These are phyloP conservation scores for Tenthredo distinguenda DNA, from an alignment of 2,888 invertebrate genomes.

Conservation along the genomic window DNA sequence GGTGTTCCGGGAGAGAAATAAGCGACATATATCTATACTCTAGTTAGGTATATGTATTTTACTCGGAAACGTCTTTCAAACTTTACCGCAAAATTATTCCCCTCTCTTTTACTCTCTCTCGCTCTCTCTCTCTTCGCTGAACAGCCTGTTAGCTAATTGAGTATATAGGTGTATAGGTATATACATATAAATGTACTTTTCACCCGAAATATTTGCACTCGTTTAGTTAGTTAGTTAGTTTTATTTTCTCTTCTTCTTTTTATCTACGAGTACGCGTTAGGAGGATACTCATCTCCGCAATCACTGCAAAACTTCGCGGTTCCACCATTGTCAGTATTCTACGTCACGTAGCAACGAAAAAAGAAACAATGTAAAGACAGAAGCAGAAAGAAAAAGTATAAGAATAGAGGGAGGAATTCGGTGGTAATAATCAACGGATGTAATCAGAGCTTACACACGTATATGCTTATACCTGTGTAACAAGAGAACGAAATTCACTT, in stretches of 20 bases:
- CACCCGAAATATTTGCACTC: neutral
- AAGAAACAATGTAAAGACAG: conserved; percentile 9
- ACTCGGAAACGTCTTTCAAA: conserved; percentile 23
- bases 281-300: neutral
- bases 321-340: conserved; percentile 13
- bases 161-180: neutral
- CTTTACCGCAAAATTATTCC: neutral
- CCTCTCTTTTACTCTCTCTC: neutral
- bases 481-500: neutral
- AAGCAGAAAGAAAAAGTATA: conserved; percentile 27
- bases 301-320: neutral
- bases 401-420: conserved; percentile 26
- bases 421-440: conserved; percentile 46
- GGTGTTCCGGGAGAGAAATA: conserved; percentile 53
- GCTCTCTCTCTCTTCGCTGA: neutral
- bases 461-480: neutral
- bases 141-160: conserved; percentile 8
- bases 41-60: conserved; percentile 46
- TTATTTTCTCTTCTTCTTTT: neutral
- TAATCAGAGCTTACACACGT: conserved; percentile 25
- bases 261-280: neutral
- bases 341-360: neutral
- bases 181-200: neutral
- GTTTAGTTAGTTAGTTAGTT: neutral
- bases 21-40: neutral